Conservation (phyloP, 1,140 invertebrate species). For the Bombus sibiricus region DNA sequence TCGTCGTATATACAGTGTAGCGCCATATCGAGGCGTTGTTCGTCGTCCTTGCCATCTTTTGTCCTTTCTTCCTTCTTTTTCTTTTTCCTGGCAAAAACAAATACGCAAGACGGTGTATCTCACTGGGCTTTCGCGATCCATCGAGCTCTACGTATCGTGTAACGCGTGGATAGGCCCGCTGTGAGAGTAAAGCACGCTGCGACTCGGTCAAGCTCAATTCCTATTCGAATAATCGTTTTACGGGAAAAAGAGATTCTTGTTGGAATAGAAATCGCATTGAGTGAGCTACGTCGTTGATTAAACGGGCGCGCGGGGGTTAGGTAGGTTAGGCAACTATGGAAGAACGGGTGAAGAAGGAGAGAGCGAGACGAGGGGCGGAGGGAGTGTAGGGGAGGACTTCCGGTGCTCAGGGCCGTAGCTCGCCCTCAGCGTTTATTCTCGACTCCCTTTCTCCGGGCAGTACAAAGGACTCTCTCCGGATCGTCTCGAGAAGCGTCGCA, state of each 20-base stretch:
- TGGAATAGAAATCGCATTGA: conserved; percentile 7
- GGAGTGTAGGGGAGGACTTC: conserved; percentile 54
- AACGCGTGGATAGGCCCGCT: too few species aligned
- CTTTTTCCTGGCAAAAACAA: not conserved
- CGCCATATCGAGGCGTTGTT: too few species aligned
- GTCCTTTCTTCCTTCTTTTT: not conserved
- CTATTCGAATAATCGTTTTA: too few species aligned
- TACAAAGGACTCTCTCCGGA: conserved; percentile 54
- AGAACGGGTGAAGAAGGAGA: not conserved
- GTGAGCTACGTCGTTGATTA: conserved; percentile 48
- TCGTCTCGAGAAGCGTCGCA: conserved; percentile 12
- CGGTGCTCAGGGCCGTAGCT: conserved; percentile 65
- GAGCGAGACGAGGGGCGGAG: not conserved
- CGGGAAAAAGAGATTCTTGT: not conserved
- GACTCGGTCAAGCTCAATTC: too few species aligned
- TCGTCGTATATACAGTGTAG: not conserved
- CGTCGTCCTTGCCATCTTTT: not conserved
- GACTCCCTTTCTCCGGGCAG: conserved; percentile 47
- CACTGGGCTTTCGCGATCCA: too few species aligned
- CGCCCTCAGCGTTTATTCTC: conserved; percentile 48
- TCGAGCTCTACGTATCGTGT: too few species aligned
- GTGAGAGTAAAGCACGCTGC: too few species aligned
- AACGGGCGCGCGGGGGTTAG: conserved; percentile 17
- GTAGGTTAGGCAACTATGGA: conserved; percentile 22
- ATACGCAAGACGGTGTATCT: not conserved